Evolutionary conservation across 2,888 invertebrate genomes (phyloP), one percentile per base, ranked within the genome.

Genomic region (Adineta ricciae): DNA sequence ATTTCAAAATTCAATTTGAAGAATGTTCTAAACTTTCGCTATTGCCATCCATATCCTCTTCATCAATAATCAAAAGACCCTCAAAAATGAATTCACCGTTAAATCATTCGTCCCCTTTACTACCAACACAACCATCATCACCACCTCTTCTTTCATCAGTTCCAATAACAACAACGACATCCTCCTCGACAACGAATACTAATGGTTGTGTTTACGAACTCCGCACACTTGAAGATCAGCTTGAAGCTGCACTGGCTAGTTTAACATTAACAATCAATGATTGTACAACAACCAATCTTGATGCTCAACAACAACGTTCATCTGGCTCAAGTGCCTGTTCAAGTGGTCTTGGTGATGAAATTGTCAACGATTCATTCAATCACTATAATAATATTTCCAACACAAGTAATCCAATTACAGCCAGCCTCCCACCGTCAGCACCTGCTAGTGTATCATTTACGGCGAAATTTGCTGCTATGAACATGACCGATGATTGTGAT

Each of bases 1-100:
- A 78, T 41, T 78, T 78, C n/a, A 78, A 78, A 78, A 41, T 78
- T 41, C 78, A 78, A 38, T 78, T 78, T n/a, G 78, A 78, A 78
- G 78, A 41, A 41, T 41, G 24, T 78, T 38, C 78, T 41, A 78
- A 78, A 41, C 78, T n/a, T 38, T 11, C 38, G n/a, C n/a, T 11
- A 41, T 41, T n/a, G 41, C 24, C 78, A 21, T 38, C 24, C 2
- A 24, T 24, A 78, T 41, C 78, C 24, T 27, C 50, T 9, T 27
- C 56, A 41, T 78, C 41, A 38, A 21, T 19, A 38, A 41, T n/a
- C n/a, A 38, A 78, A 78, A 78, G 9, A n/a, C 11, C 41, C 5
- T 16, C 16, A 19, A 32, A 64, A 64, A 64, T 64, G 64, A 27
- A 64, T 16, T 32, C 32, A 27, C 32, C 64, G 19, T 32, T 24